Evolutionary conservation across 2,888 invertebrate genomes (phyloP).

Genomic region (Apamea epomidion): DNA sequence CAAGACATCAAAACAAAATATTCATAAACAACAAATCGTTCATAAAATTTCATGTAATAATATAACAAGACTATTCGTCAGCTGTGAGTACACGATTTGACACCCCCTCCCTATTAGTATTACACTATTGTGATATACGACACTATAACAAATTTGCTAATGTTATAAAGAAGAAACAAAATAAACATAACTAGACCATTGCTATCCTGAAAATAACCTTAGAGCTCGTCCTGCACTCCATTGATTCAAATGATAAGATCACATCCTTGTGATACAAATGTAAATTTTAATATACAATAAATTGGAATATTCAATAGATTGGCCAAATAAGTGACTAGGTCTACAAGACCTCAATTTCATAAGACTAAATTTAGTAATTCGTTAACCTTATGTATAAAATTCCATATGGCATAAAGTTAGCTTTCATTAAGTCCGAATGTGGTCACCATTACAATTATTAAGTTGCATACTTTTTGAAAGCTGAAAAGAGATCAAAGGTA

Average conservation of each 20-base stretch:
- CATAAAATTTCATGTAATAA: slow-evolving; percentile 89
- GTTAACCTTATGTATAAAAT: slow-evolving; percentile 90
- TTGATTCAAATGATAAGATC: slow-evolving; percentile 86
- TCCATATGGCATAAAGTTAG: slow-evolving; percentile 91
- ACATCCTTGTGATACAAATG: slow-evolving; percentile 84
- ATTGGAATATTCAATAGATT: slow-evolving; percentile 90
- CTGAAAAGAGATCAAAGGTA: slow-evolving; percentile 90
- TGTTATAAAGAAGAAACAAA: slow-evolving; percentile 87
- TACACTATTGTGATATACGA: slow-evolving; percentile 90
- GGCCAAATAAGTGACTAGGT: slow-evolving; percentile 90
- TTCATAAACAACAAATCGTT: slow-evolving; percentile 89
- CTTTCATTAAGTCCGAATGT: slow-evolving; percentile 90
- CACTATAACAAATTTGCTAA: slow-evolving; percentile 90
- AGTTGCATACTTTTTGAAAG: slow-evolving; percentile 90
- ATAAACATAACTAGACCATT: slow-evolving; percentile 90
- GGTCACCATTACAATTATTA: slow-evolving; percentile 88
- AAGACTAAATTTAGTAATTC: slow-evolving; percentile 91
- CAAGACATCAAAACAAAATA: slow-evolving; percentile 88
- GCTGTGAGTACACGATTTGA: slow-evolving; percentile 88
- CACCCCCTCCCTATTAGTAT: slow-evolving; percentile 89
- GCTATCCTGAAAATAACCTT: slow-evolving; percentile 89
- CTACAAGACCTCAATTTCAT: slow-evolving; percentile 88
- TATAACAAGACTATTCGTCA: slow-evolving; percentile 84
- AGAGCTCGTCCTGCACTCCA: slow-evolving; percentile 90
- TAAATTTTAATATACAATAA: slow-evolving; percentile 89